Evolutionary conservation across 2,888 invertebrate species (phyloP).

Genomic region (Fabriciana adippe): DNA sequence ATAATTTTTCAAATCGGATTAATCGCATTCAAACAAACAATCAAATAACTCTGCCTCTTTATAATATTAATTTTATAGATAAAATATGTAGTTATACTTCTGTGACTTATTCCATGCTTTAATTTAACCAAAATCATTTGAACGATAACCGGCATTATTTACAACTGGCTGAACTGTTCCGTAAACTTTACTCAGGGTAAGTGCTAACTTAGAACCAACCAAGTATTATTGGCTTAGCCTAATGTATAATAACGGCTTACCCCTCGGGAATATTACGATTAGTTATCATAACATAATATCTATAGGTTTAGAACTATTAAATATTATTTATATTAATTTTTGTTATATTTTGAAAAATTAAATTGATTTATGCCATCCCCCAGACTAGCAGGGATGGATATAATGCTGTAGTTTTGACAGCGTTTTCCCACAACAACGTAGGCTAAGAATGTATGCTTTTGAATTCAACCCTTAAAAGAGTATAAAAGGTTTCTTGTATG

Average conservation of each 20-base stretch:
- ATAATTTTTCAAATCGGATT: no score
- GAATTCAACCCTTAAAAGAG: no score
- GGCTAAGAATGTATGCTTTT: no score
- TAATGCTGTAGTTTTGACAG: no score
- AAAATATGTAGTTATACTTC: not conserved
- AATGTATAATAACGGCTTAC: constrained; percentile 28
- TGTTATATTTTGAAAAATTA: no score
- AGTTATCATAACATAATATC: constrained; percentile 9
- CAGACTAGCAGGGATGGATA: no score
- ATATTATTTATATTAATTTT: no score
- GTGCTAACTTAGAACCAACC: constrained; percentile 31
- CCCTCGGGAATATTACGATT: constrained; percentile 23
- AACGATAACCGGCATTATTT: constrained; percentile 21
- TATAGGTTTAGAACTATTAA: not conserved
- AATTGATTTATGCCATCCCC: no score
- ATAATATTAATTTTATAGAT: not conserved
- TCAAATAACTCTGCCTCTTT: not conserved
- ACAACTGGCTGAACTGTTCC: constrained; percentile 20
- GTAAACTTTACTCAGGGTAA: constrained; percentile 25
- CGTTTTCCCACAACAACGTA: no score
- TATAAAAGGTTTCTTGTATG: no score
- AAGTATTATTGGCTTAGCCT: constrained; percentile 32
- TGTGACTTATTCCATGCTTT: not conserved
- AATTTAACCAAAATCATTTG: constrained; percentile 17
- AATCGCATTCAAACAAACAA: no score